Conservation (phyloP, 2,113 vertebrate species). For the Aspidoscelis tigris region DNA sequence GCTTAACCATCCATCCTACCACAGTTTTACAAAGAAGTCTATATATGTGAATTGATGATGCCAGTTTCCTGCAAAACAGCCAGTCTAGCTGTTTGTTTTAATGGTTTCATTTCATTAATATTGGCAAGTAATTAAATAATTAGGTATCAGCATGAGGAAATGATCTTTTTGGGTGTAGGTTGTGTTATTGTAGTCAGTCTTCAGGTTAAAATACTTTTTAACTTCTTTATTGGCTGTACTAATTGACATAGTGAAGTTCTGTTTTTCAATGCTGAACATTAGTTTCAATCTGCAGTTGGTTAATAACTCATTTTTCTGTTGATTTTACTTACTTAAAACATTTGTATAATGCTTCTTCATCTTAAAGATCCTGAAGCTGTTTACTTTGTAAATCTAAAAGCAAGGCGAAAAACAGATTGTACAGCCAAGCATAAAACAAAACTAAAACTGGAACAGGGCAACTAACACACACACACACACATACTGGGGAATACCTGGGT, state of each 20-base stretch:
- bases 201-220: constrained; percentile 51
- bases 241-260: neutral
- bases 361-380: too few species aligned
- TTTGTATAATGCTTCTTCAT: too few species aligned
- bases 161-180: constrained; percentile 56
- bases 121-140: constrained; percentile 75
- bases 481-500: too few species aligned
- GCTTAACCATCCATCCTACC: constrained; percentile 68
- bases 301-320: too few species aligned
- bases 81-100: constrained; percentile 69
- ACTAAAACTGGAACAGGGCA: too few species aligned
- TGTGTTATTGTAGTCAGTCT: constrained; percentile 60
- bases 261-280: too few species aligned
- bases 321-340: too few species aligned
- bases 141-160: constrained; percentile 62
- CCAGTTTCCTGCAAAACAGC: constrained; percentile 56
- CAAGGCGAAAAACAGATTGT: too few species aligned
- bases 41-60: constrained; percentile 56
- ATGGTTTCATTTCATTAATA: constrained; percentile 73
- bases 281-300: too few species aligned
- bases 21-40: constrained; percentile 69
- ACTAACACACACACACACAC: too few species aligned
- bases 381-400: too few species aligned
- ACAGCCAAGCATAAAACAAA: too few species aligned
- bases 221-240: neutral